These are phyloP conservation scores for Hydraecia micacea DNA, from an alignment of 2,888 invertebrate genomes.

Conservation along the genomic window DNA sequence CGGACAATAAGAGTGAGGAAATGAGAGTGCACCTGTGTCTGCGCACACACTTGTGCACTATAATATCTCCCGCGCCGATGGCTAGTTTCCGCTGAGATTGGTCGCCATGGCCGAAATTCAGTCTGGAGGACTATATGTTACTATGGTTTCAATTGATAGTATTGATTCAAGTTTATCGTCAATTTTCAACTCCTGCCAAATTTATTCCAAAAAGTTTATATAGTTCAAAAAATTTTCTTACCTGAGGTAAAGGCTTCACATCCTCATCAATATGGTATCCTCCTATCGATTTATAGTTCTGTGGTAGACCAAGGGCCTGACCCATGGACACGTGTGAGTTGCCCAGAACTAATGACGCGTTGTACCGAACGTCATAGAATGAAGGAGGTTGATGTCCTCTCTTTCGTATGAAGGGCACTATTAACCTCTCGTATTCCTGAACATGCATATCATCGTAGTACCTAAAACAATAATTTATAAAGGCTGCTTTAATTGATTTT, in stretches of 20 bases:
- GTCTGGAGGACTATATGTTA: neutral
- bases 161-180: neutral
- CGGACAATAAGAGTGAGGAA: neutral
- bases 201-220: neutral
- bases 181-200: neutral
- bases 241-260: slow-evolving; percentile 73
- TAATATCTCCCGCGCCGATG: neutral
- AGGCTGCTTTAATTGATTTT: neutral
- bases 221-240: slow-evolving; percentile 43
- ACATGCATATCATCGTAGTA: slow-evolving; percentile 47
- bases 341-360: slow-evolving; percentile 73
- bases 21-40: neutral
- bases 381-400: slow-evolving; percentile 68
- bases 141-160: neutral
- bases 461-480: slow-evolving; percentile 43
- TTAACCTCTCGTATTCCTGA: slow-evolving; percentile 61
- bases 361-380: slow-evolving; percentile 65
- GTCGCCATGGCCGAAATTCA: neutral
- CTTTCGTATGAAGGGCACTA: slow-evolving; percentile 64
- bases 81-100: neutral
- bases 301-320: slow-evolving; percentile 68
- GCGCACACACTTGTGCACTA: neutral
- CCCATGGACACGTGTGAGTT: slow-evolving; percentile 74
- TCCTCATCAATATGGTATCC: slow-evolving; percentile 76
- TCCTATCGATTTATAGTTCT: slow-evolving; percentile 71